These are phyloP conservation scores for Paramormyrops hopkinsi DNA, from an alignment of 2,797 vertebrate genomes.

Conservation along the genomic window DNA sequence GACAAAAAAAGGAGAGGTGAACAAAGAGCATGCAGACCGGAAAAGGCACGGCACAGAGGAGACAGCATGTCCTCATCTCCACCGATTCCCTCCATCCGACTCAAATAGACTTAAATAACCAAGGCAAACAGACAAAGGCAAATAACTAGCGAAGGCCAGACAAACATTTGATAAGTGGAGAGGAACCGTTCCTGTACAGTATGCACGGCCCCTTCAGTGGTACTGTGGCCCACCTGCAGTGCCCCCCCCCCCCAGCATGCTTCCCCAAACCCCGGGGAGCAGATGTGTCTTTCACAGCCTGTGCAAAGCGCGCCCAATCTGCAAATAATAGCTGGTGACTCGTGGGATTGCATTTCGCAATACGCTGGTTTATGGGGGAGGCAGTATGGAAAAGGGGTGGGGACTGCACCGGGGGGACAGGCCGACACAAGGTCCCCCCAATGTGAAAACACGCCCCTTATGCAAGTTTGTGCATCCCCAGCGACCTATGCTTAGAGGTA, in stretches of 20 bases:
- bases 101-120: slow-evolving; percentile 63
- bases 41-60: slow-evolving; percentile 42
- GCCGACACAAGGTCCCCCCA: slow-evolving; percentile 30
- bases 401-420: not conserved
- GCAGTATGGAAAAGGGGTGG: not conserved
- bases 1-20: not conserved
- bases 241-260: not conserved
- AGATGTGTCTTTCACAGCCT: slow-evolving; percentile 73
- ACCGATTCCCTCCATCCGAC: slow-evolving; percentile 56
- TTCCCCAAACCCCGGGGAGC: slow-evolving; percentile 46
- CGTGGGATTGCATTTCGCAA: slow-evolving; percentile 67
- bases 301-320: slow-evolving; percentile 57
- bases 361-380: slow-evolving; percentile 40
- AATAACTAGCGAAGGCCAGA: slow-evolving; percentile 78
- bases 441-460: slow-evolving; percentile 45
- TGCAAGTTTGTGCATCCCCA: slow-evolving; percentile 45
- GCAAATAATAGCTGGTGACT: slow-evolving; percentile 70
- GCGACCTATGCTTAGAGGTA: slow-evolving; percentile 29
- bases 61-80: slow-evolving; percentile 42
- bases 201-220: slow-evolving; percentile 30
- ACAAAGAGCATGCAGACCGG: slow-evolving; percentile 21
- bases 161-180: slow-evolving; percentile 81
- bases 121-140: slow-evolving; percentile 73
- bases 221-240: slow-evolving; percentile 27
- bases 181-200: slow-evolving; percentile 58